Evolutionary conservation across 2,888 invertebrate genomes (phyloP).

Genomic region (Calameuta pallipes): DNA sequence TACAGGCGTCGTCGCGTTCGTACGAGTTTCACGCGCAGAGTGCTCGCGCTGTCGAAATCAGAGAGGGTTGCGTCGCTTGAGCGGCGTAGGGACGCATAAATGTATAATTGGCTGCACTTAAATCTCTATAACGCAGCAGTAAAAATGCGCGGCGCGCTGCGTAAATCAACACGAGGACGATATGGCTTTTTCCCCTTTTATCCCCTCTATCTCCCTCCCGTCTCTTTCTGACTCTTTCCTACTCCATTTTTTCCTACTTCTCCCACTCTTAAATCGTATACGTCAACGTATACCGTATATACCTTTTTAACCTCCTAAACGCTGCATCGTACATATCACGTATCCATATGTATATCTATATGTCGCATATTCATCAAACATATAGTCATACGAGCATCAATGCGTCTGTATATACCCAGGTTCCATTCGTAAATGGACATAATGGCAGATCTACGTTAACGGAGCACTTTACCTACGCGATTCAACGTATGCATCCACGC

Average conservation of each 20-base stretch:
- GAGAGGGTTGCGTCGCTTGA: conserved; percentile 28
- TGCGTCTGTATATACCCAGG: background rate
- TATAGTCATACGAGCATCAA: background rate
- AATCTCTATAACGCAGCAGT: conserved; percentile 63
- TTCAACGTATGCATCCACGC: background rate
- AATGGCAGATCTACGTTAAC: background rate
- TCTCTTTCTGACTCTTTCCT: conserved; percentile 7
- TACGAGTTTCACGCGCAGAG: conserved; percentile 2
- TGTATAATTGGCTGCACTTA: conserved; percentile 65
- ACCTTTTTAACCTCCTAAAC: conserved; percentile 36
- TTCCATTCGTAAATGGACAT: background rate
- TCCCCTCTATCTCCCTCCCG: conserved; percentile 22
- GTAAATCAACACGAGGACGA: conserved; percentile 63
- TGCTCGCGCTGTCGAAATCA: conserved; percentile 9
- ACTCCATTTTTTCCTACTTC: background rate
- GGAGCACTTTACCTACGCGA: background rate
- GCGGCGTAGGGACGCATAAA: conserved; percentile 51
- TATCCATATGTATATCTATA: background rate
- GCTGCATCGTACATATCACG: conserved; percentile 26
- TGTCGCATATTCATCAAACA: background rate
- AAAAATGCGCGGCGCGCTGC: conserved; percentile 59
- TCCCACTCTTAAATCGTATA: background rate
- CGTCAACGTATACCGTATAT: background rate
- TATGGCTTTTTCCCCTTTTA: conserved; percentile 42
- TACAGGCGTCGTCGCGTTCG: background rate